Evolutionary conservation across 1,140 invertebrate species (phyloP), one percentile per base, ranked within the genome.

Genomic region (Drosophila novamexicana): DNA sequence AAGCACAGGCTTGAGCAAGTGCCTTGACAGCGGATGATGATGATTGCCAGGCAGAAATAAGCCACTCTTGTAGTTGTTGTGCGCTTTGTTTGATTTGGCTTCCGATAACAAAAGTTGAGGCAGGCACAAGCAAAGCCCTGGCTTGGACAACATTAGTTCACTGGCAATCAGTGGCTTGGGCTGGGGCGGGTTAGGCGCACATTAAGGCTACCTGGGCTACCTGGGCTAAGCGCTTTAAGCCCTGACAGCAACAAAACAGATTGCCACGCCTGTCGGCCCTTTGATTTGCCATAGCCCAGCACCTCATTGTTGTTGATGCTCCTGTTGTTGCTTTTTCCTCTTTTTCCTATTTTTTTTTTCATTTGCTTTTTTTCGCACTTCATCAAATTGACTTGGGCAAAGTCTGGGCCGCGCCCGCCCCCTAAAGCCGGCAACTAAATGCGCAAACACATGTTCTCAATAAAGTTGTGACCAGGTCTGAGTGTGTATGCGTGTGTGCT

Each of bases 391-490:
- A 71, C 76, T 84, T 64, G 77, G 56, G 44, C 56, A 54, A 52
- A 67, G 69, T 58, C 44, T 44, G 8, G 6, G 39, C 56, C 22
- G 6, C 47, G 6, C 22, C 47, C 10, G 29, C 50, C 29, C n/a
- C n/a, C 12, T 14, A 36, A 18, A 47, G 34, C 18, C 22, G 80
- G 57, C 67, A 84, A 80, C 78, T 86, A 78, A 85, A 85, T 81
- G 81, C 82, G 78, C 78, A 81, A 85, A 85, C 81, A 85, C 82
- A 86, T 85, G 81, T 85, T 85, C 75, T 71, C 70, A 61, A 67
- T 67, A 71, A 57, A 72, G 65, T 66, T 49, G 45, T 74, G 63
- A 62, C 65, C 59, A 62, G 54, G 53, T 53, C 57, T 42, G 7
- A 40, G 54, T 66, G 34, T 64, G 54, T 54, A 39, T 44, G 37